Base-by-base conservation (phyloP, 1,140 invertebrate genomes). In the Calephelis virginiensis region DNA sequence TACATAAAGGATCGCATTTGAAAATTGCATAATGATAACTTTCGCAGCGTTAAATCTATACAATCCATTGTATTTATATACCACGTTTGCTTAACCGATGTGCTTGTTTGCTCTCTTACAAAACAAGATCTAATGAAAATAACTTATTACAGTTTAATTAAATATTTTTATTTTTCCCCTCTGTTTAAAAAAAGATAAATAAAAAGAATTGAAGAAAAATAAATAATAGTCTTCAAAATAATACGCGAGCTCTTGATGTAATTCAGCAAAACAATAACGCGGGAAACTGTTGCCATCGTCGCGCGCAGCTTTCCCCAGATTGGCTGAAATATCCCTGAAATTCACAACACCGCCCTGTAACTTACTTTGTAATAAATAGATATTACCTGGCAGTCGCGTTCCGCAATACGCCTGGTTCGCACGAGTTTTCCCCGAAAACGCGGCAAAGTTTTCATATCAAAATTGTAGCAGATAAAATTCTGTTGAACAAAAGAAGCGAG, bases 321-420 rank as follows among this genome's bases (percentile, higher is more conserved):
- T 59, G 53, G 53, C 28, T 28, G 0, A 10, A 59, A 37, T 28
- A 11, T 59, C 53, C 12, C 28, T 38, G 53, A 59, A 59, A 59
- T 37, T 10, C 11, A 38, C 37, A 28, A 59, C 17, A 28, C 53
- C 53, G 53, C 53, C 53, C 53, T 59, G 28, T 37, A 59, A 37
- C 12, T 37, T 59, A 37, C 37, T 59, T 59, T 59, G 53, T 59
- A 37, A 59, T 59, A 12, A 37, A n/a, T 17, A 12, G 53, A 38
- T 59, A n/a, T 59, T 59, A 38, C 6, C 53, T 12, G 53, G 53
- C 53, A 59, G 37, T 59, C 37, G 10, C n/a, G 53, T n/a, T 11
- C 37, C 28, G 37, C 6, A n/a, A 8, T 8, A 59, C 53, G 37
- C 6, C 17, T 28, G 6, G 53, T 8, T 37, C 12, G 53, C 53